These are phyloP conservation scores for Eupithecia vulgata DNA, from an alignment of 2,888 invertebrate species.

Conservation along the genomic window DNA sequence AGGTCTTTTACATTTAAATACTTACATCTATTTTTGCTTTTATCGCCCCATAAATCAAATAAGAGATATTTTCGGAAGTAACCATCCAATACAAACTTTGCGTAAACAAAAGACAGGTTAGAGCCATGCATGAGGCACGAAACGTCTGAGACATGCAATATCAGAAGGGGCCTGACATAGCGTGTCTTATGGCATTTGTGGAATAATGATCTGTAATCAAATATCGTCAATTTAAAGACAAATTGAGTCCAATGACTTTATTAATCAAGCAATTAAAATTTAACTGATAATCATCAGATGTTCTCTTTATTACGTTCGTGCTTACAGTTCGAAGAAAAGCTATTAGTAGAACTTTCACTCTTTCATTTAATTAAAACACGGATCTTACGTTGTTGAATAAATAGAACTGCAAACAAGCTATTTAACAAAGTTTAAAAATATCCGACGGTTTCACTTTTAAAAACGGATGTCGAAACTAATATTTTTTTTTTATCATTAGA, in stretches of 20 bases:
- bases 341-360: neutral
- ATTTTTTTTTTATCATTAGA: neutral
- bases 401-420: neutral
- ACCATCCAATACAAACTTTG: neutral
- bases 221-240: slow-evolving; percentile 7
- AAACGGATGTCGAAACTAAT: neutral
- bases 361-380: neutral
- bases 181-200: slow-evolving; percentile 4
- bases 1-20: neutral
- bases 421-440: neutral
- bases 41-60: neutral
- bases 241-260: slow-evolving; percentile 11
- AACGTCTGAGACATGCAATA: slow-evolving; percentile 7
- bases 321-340: neutral
- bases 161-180: neutral
- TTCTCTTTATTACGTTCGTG: neutral
- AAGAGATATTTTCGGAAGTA: slow-evolving; percentile 5
- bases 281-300: neutral
- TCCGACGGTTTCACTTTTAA: neutral
- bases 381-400: neutral
- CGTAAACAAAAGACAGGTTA: slow-evolving; percentile 1
- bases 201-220: neutral
- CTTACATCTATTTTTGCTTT: neutral
- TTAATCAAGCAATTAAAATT: slow-evolving; percentile 11
- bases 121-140: neutral